Percentiles rank a stretch among this genome's conserved stretches.
These are phyloP conservation scores for Papilio xuthus DNA, from an alignment of 1,140 invertebrate species.

Conservation along the genomic window DNA sequence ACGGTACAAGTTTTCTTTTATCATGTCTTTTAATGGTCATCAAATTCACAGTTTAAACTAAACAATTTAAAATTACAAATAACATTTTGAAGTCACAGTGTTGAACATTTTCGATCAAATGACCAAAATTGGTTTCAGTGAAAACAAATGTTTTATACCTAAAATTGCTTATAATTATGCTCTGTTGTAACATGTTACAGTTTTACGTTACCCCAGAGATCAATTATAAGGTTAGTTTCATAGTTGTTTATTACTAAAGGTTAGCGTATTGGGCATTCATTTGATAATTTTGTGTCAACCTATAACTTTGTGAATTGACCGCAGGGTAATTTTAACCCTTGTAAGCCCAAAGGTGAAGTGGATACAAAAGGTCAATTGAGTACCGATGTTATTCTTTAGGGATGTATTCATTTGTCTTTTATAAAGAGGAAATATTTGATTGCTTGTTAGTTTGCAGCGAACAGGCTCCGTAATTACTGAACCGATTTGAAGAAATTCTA, in stretches of 20 bases:
- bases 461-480: too few species aligned
- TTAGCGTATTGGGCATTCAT: conserved; percentile 21
- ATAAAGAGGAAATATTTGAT: too few species aligned
- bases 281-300: conserved; percentile 14
- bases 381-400: not conserved
- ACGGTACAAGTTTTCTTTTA: not conserved
- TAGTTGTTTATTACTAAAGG: conserved; percentile 9
- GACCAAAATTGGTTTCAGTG: conserved; percentile 25
- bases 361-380: not conserved
- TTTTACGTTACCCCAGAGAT: conserved; percentile 23
- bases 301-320: conserved; percentile 1
- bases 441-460: too few species aligned
- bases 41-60: not conserved
- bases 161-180: conserved; percentile 27
- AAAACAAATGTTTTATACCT: conserved; percentile 23
- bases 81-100: not conserved
- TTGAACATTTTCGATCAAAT: not conserved
- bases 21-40: not conserved
- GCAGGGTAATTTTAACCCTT: not conserved
- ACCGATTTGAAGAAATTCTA: too few species aligned
- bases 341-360: not conserved
- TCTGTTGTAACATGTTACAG: conserved; percentile 9
- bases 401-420: too few species aligned
- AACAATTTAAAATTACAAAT: not conserved
- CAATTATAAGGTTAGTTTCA: conserved; percentile 35